Conservation (phyloP, 1,140 invertebrate genomes). For the Monomorium pharaonis region DNA sequence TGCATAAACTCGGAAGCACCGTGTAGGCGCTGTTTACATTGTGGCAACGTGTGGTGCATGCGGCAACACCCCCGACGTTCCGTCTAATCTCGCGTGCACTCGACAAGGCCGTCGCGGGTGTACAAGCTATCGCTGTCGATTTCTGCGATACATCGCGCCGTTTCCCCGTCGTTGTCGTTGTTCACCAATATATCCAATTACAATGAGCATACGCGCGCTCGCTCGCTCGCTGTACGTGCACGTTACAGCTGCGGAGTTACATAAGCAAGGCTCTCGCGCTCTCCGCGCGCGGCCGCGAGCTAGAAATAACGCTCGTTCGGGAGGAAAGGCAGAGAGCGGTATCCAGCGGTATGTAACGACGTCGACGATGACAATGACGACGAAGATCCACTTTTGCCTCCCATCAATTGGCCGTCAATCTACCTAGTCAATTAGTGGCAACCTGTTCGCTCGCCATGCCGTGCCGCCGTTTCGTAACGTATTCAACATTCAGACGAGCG, state of each 20-base stretch:
- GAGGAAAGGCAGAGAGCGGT: slow-evolving; percentile 40
- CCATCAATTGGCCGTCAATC: slow-evolving; percentile 65
- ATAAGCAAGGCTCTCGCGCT: slow-evolving; percentile 41
- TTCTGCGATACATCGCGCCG: slow-evolving; percentile 10
- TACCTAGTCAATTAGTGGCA: slow-evolving; percentile 60
- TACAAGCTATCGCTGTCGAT: slow-evolving; percentile 17
- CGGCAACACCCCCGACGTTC: not conserved
- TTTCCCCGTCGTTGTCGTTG: not conserved
- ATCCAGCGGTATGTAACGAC: not conserved
- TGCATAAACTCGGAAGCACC: not conserved
- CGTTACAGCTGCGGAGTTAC: not conserved
- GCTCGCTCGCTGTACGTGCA: not conserved
- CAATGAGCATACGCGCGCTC: not conserved
- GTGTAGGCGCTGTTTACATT: not conserved
- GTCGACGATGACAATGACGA: not conserved
- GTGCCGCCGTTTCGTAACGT: slow-evolving; percentile 64
- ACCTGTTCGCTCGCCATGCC: slow-evolving; percentile 52
- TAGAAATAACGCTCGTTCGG: slow-evolving; percentile 9
- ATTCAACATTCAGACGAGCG: slow-evolving; percentile 9
- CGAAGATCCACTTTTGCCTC: slow-evolving; percentile 23
- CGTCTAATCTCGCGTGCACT: slow-evolving; percentile 5
- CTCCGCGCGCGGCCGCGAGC: not conserved
- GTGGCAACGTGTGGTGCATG: not conserved
- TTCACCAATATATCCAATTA: slow-evolving; percentile 58
- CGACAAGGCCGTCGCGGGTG: not conserved